phyloP scores from a whole-genome alignment of 92 coral and sea anemone species.

The Chrysogorgia sp. region DNA sequence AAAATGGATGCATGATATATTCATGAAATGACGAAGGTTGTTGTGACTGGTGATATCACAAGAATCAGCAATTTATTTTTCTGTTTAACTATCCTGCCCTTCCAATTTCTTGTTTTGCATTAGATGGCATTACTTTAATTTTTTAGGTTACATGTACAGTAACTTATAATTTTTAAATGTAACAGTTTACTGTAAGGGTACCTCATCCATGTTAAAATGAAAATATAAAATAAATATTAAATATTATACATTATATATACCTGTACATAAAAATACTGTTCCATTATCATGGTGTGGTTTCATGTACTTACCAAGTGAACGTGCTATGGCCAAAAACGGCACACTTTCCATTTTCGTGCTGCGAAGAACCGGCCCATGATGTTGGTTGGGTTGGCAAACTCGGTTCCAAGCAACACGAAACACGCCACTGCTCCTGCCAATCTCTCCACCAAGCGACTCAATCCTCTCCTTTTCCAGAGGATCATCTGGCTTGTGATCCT shows the following conservation, averaged over 20 bases:
- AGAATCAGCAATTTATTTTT: too few species aligned
- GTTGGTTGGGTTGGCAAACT: constrained; percentile 65
- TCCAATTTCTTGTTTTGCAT: too few species aligned
- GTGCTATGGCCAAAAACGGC: constrained; percentile 91
- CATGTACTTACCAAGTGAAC: constrained; percentile 89
- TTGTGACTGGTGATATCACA: too few species aligned
- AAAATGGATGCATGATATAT: too few species aligned
- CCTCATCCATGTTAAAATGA: background rate
- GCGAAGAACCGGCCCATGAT: constrained; percentile 92
- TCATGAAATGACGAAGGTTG: too few species aligned
- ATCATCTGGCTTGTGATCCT: constrained; percentile 93
- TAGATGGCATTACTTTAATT: too few species aligned
- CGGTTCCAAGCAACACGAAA: constrained; percentile 98
- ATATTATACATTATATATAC: too few species aligned
- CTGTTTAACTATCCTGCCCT: too few species aligned
- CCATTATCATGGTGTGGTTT: too few species aligned
- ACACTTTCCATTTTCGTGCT: constrained; percentile 89
- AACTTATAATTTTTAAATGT: too few species aligned
- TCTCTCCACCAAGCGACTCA: constrained; percentile 88
- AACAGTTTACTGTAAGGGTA: background rate
- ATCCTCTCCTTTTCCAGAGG: constrained; percentile 85
- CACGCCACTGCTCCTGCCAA: constrained; percentile 83
- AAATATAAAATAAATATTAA: background rate
- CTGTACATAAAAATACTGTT: too few species aligned
- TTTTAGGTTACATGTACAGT: too few species aligned